phyloP scores from a whole-genome alignment of 2,888 invertebrate genomes.

The Standfussiana lucernea region DNA sequence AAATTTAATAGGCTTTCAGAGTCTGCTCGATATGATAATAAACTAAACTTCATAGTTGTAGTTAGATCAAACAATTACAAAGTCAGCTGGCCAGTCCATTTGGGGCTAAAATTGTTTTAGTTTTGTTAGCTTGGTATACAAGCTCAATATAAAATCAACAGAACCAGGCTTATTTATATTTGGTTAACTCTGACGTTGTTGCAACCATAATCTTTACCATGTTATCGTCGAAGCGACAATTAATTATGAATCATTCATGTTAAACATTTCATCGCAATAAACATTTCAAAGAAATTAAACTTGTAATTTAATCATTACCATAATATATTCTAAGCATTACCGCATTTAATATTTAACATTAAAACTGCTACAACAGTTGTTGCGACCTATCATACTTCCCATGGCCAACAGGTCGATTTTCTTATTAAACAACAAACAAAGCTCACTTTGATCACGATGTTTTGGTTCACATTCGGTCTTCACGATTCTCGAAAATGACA shows the following conservation, averaged over 20 bases:
- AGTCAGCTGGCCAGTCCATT: not conserved
- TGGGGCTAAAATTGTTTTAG: not conserved
- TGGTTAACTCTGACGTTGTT: not conserved
- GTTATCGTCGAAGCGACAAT: not conserved
- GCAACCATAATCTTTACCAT: too few relatives aligned
- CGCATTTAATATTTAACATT: conserved; percentile 28
- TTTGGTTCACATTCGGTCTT: conserved; percentile 14
- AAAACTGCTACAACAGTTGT: conserved; percentile 6
- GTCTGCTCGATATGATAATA: not conserved
- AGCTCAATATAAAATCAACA: too few relatives aligned
- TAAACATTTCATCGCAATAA: not conserved
- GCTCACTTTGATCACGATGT: conserved; percentile 3
- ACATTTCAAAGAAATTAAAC: conserved; percentile 15
- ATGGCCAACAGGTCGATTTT: conserved; percentile 31
- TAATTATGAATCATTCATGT: too few relatives aligned
- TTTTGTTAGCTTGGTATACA: not conserved
- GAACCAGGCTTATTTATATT: not conserved
- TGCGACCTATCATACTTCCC: conserved; percentile 29
- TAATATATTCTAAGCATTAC: too few relatives aligned
- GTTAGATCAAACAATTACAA: not conserved
- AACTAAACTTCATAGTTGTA: not conserved
- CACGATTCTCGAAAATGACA: conserved; percentile 19
- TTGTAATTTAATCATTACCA: not conserved
- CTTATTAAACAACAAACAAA: conserved; percentile 8
- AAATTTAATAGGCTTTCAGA: not conserved